Evolutionary conservation across 1,140 invertebrate species (phyloP).

Genomic region (Berghia stephanieae): DNA sequence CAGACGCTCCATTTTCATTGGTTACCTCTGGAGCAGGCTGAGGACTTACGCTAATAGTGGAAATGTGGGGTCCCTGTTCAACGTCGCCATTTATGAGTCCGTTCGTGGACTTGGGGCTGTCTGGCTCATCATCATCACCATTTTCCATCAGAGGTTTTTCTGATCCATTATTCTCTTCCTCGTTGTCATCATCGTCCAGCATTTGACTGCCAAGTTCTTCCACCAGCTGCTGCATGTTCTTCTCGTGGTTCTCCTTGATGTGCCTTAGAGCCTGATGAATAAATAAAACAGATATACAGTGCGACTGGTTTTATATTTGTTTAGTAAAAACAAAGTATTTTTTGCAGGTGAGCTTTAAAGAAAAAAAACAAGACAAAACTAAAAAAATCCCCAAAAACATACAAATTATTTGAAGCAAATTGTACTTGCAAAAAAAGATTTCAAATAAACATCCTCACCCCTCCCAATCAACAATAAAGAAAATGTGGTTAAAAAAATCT

Average conservation of each 20-base stretch:
- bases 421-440: neutral
- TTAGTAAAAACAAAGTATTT: neutral
- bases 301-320: neutral
- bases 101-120: neutral
- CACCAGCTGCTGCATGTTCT: slow-evolving; percentile 16
- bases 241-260: slow-evolving; percentile 10
- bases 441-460: neutral
- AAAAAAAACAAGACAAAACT: neutral
- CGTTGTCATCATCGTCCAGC: slow-evolving; percentile 18
- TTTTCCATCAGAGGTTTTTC: neutral
- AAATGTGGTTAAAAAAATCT: neutral
- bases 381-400: neutral
- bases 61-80: slow-evolving; percentile 22
- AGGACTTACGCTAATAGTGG: slow-evolving; percentile 32
- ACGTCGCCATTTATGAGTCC: neutral
- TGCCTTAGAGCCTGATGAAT: slow-evolving; percentile 1
- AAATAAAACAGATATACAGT: neutral
- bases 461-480: neutral
- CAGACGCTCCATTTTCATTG: slow-evolving; percentile 19
- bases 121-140: neutral
- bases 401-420: neutral
- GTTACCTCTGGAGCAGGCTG: too few species aligned
- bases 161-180: neutral
- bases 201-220: slow-evolving; percentile 16
- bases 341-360: neutral